phyloP scores from a whole-genome alignment of 2,888 invertebrate genomes.

The Macroteleia sp. region DNA sequence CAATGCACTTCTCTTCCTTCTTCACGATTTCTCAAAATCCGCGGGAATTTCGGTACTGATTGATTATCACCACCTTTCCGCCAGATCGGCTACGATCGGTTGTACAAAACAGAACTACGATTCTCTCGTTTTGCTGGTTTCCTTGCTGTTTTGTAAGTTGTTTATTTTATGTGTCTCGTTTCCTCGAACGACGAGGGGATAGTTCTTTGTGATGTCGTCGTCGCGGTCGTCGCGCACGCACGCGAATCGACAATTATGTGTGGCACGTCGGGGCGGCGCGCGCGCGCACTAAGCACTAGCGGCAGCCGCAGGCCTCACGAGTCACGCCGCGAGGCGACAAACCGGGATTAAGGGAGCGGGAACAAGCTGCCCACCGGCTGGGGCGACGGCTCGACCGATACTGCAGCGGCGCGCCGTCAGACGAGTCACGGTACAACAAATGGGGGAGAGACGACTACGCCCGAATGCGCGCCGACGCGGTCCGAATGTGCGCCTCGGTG shows the following conservation, averaged over 20 bases:
- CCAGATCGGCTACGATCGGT: not conserved
- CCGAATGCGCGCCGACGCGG: conserved; percentile 52
- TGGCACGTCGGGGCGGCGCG: conserved; percentile 37
- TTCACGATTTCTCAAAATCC: not conserved
- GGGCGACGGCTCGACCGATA: conserved; percentile 62
- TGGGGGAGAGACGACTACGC: conserved; percentile 58
- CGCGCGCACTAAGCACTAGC: conserved; percentile 50
- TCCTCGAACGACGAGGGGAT: conserved; percentile 10
- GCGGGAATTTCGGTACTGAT: not conserved
- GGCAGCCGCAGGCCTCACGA: conserved; percentile 50
- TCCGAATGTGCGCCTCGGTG: conserved; percentile 25
- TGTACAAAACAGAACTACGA: not conserved
- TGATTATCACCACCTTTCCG: not conserved
- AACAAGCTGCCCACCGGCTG: conserved; percentile 50
- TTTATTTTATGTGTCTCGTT: not conserved
- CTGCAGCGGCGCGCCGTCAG: conserved; percentile 32
- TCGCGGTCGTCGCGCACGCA: conserved; percentile 24
- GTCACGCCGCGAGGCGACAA: conserved; percentile 52
- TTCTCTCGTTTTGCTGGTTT: no score
- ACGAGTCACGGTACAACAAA: conserved; percentile 9
- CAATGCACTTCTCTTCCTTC: no score
- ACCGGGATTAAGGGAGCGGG: conserved; percentile 36
- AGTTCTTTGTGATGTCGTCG: conserved; percentile 2
- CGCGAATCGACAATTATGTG: conserved; percentile 1
- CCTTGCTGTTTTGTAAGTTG: no score